Percentiles rank a stretch among this genome's conserved stretches.
These are phyloP conservation scores for Drosophila colorata DNA, from an alignment of 2,888 invertebrate genomes.

Conservation along the genomic window DNA sequence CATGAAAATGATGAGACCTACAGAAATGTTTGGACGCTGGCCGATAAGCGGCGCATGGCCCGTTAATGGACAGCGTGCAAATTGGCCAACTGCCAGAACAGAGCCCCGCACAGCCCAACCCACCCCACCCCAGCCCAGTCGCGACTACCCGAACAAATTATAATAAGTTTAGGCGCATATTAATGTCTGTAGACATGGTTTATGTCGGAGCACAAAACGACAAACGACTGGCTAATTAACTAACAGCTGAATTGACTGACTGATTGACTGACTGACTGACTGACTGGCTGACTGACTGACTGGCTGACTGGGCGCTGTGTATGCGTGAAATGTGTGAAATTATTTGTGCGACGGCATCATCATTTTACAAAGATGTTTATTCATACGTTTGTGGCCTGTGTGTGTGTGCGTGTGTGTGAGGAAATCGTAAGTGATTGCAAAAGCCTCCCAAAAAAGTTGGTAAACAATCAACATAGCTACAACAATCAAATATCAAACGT, in stretches of 20 bases:
- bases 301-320: constrained; percentile 49
- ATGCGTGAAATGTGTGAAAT: constrained; percentile 74
- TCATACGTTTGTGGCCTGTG: constrained; percentile 38
- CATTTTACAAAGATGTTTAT: constrained; percentile 81
- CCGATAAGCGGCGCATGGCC: constrained; percentile 64
- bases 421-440: constrained; percentile 54
- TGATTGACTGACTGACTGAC: constrained; percentile 5
- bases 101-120: background rate
- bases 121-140: too few relatives aligned
- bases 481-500: constrained; percentile 36
- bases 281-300: constrained; percentile 23
- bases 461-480: constrained; percentile 31
- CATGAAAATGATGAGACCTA: constrained; percentile 73
- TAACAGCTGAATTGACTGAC: constrained; percentile 9
- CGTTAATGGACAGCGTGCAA: constrained; percentile 78
- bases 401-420: constrained; percentile 15
- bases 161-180: constrained; percentile 40
- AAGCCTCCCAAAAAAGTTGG: constrained; percentile 32
- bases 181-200: constrained; percentile 40
- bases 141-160: constrained; percentile 14
- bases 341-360: constrained; percentile 73
- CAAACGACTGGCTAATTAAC: constrained; percentile 43
- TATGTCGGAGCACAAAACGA: constrained; percentile 39
- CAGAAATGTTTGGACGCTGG: constrained; percentile 40
- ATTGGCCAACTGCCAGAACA: constrained; percentile 68